These are phyloP conservation scores for Psylliodes chrysocephalus DNA, from an alignment of 2,888 invertebrate species.

Conservation along the genomic window DNA sequence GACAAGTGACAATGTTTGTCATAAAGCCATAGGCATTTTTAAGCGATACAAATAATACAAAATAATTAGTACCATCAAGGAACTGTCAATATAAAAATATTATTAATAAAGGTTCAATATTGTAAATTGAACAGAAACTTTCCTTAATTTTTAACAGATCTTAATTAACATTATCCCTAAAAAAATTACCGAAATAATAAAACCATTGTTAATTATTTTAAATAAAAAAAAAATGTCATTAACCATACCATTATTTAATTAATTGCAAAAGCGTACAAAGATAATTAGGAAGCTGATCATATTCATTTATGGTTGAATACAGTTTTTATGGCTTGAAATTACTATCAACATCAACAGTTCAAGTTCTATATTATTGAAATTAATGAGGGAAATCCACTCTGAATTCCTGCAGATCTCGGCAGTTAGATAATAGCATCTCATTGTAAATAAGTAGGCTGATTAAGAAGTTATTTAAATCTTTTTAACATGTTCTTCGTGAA, in stretches of 20 bases:
- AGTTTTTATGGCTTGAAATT: slow-evolving; percentile 1
- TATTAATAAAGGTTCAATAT: too few species aligned
- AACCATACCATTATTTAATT: neutral
- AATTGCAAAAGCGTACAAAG: neutral
- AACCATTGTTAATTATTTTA: too few species aligned
- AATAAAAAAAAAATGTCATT: too few species aligned
- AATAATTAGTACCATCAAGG: too few species aligned
- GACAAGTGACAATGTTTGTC: too few species aligned
- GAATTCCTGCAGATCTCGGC: slow-evolving; percentile 17
- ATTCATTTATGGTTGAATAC: slow-evolving; percentile 4
- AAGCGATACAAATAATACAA: too few species aligned
- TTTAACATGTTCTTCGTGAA: slow-evolving; percentile 30
- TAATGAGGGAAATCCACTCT: slow-evolving; percentile 20
- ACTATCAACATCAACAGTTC: slow-evolving; percentile 13
- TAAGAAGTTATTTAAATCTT: slow-evolving; percentile 29
- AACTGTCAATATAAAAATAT: too few species aligned
- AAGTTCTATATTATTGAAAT: slow-evolving; percentile 9
- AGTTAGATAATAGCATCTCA: slow-evolving; percentile 16
- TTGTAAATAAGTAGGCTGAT: slow-evolving; percentile 27
- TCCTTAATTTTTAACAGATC: too few species aligned
- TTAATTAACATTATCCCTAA: too few species aligned
- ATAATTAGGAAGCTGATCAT: neutral
- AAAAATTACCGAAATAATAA: too few species aligned
- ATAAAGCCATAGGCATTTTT: too few species aligned
- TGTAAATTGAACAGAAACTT: too few species aligned